Base-by-base conservation (phyloP, 2,797 vertebrate species). In the Ficedula albicollis region DNA sequence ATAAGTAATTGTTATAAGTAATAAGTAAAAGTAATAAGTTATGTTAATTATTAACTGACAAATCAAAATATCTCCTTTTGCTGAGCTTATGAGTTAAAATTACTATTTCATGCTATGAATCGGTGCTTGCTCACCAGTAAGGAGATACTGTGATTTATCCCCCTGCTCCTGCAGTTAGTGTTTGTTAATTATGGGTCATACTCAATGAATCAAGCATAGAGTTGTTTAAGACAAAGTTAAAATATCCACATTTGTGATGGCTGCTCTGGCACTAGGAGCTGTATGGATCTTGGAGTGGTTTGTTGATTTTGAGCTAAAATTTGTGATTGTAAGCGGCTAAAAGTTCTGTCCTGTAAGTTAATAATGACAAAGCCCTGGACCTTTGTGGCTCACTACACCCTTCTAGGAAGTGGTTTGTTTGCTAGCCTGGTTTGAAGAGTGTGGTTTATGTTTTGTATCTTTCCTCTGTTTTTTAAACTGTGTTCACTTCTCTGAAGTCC, bases 401-500 rank as follows among this genome's bases (percentile, higher is more conserved):
- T 89, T 94, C 34, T 84, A 84, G 76, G 82, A 91, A 88, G 22
- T 59, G 27, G 23, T 88, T 89, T 95, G 59, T 89, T 92, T 95
- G 70, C 43, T 87, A 76, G 32, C 36, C 44, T 84, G 17, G 12
- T 92, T 87, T 92, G 69, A 91, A 91, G 62, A 63, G n/a, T 0
- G 0, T 41, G 12, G 49, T 44, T 89, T 89, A 30, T 48, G 19
- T 89, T 94, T 87, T 78, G 10, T 55, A 23, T 78, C 16, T 92
- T 93, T 93, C 39, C n/a, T 76, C 43, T 75, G 44, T 63, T 78
- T 92, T 92, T 88, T 6, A 85, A 74, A 38, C 36, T 66, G 3
- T 30, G 14, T 62, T 87, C 15, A 9, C 3, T 58, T 62, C 36
- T 77, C 46, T 87, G 46, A 83, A 84, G 58, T 66, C 19, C 30